Conservation (phyloP, 2,113 vertebrate genomes). For the Naja naja region DNA sequence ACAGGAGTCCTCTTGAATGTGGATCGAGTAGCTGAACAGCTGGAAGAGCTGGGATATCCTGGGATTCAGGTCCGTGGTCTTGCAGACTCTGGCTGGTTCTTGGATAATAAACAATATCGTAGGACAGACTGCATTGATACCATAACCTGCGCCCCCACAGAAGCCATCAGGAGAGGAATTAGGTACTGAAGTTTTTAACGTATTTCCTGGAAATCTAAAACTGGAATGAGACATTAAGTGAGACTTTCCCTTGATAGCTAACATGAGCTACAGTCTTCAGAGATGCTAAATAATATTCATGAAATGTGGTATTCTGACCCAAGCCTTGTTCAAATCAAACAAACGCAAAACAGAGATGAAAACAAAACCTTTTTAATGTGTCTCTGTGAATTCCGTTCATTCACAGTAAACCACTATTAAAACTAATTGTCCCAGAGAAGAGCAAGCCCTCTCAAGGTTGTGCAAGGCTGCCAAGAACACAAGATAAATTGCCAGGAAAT, state of each 20-base stretch:
- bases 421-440: too few relatives aligned
- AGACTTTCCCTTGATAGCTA: background rate
- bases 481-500: too few relatives aligned
- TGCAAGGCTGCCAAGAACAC: too few relatives aligned
- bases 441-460: too few relatives aligned
- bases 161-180: conserved; percentile 94
- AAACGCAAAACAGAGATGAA: too few relatives aligned
- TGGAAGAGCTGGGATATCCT: conserved; percentile 84
- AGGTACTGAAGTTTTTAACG: conserved; percentile 71
- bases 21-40: conserved; percentile 87
- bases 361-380: too few relatives aligned
- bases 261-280: background rate
- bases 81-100: conserved; percentile 95
- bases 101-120: conserved; percentile 95
- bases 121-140: conserved; percentile 89
- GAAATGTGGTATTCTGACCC: background rate
- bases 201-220: background rate
- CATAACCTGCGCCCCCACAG: conserved; percentile 85
- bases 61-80: conserved; percentile 92
- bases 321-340: too few relatives aligned
- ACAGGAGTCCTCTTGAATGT: conserved; percentile 95
- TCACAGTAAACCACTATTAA: too few relatives aligned
- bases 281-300: background rate
- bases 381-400: too few relatives aligned
- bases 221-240: background rate